A percentile compares a stretch with the other conserved stretches of the same genome.
These are phyloP conservation scores for Fukomys damarensis DNA, from an alignment of 2,113 vertebrate genomes.

Conservation along the genomic window DNA sequence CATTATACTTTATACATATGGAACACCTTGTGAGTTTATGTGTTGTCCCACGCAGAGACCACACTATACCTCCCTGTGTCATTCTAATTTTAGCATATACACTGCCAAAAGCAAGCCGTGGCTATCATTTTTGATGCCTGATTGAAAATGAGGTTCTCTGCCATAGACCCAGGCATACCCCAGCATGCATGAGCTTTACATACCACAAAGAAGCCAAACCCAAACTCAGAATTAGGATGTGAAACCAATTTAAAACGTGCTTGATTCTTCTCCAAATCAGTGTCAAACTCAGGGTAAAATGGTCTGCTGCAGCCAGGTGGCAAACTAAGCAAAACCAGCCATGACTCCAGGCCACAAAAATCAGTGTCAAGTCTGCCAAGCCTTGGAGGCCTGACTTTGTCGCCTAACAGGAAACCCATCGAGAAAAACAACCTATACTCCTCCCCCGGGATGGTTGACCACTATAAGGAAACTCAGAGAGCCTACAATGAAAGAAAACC, in stretches of 20 bases:
- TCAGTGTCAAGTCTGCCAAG: constrained; percentile 76
- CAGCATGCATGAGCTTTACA: not conserved
- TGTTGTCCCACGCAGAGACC: not conserved
- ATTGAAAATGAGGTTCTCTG: not conserved
- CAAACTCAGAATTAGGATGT: not conserved
- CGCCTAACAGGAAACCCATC: constrained; percentile 81
- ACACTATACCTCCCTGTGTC: not conserved
- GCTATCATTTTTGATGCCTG: not conserved
- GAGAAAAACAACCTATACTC: constrained; percentile 75
- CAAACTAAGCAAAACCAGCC: constrained; percentile 73
- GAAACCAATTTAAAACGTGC: not conserved
- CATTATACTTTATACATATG: not conserved
- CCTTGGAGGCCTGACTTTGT: constrained; percentile 68
- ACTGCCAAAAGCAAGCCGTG: not conserved
- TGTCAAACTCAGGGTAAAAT: not conserved
- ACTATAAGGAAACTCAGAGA: constrained; percentile 72
- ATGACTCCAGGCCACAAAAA: constrained; percentile 72
- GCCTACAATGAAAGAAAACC: constrained; percentile 73
- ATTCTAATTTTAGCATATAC: not conserved
- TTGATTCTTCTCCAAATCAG: not conserved
- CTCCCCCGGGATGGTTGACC: constrained; percentile 75
- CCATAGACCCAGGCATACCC: not conserved
- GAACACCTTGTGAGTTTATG: not conserved
- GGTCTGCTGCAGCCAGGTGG: constrained; percentile 55
- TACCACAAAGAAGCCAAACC: fast-evolving